Evolutionary conservation across 2,797 vertebrate species (phyloP).

Genomic region (Meda fulgida): DNA sequence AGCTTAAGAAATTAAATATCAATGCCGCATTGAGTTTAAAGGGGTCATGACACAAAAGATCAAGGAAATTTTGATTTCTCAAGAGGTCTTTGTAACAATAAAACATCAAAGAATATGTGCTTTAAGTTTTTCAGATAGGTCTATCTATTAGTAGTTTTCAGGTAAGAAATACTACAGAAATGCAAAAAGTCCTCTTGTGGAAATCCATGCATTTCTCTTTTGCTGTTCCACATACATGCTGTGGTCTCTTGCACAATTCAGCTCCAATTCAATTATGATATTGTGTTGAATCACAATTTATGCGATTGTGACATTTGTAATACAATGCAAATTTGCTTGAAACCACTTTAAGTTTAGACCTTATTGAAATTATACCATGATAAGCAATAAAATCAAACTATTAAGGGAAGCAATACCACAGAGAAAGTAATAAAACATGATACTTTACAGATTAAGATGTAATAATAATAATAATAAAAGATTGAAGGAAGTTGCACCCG

Average conservation of each 20-base stretch:
- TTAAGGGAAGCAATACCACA: background rate
- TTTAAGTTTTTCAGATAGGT: no score
- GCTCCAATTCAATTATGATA: no score
- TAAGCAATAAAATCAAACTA: background rate
- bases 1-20: background rate
- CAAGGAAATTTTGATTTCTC: no score
- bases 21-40: background rate
- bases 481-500: background rate
- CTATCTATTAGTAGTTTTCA: background rate
- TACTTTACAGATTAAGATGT: background rate
- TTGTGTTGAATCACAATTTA: no score
- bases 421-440: background rate
- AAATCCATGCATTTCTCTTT: no score
- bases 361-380: background rate
- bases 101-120: background rate
- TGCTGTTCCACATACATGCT: no score
- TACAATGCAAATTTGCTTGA: background rate
- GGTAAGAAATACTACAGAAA: no score
- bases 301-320: background rate
- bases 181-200: no score
- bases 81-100: background rate
- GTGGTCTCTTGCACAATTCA: no score
- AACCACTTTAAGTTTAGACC: background rate
- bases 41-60: no score
- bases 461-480: no score